Conservation (phyloP, 2,113 vertebrate genomes). For the Eolophus roseicapilla region DNA sequence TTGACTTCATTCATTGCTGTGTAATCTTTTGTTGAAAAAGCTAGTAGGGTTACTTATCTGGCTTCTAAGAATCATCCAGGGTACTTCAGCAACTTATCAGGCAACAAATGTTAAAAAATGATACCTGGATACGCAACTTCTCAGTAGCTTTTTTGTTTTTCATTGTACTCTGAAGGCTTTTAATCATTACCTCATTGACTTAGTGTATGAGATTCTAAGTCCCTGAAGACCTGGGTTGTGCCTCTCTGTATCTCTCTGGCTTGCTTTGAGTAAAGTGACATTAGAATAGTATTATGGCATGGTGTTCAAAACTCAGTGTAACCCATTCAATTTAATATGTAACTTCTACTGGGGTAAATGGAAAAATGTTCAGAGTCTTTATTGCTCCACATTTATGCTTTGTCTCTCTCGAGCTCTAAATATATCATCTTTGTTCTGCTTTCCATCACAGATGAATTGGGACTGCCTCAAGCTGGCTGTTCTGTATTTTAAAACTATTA, state of each 20-base stretch:
- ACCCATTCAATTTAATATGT: neutral
- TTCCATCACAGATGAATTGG: neutral
- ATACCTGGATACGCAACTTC: neutral
- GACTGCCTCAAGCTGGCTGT: neutral
- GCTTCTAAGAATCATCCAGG: neutral
- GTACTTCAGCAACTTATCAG: neutral
- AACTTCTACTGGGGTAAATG: neutral
- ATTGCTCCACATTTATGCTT: neutral
- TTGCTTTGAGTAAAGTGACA: neutral
- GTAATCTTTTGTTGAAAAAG: neutral
- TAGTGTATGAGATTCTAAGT: neutral
- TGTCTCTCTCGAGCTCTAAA: neutral
- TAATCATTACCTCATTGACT: neutral
- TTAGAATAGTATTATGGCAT: neutral
- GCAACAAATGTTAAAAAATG: neutral
- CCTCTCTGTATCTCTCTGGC: neutral
- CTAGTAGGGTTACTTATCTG: neutral
- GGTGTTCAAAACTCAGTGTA: neutral
- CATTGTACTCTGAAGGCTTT: neutral
- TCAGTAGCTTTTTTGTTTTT: neutral
- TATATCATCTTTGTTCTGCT: neutral
- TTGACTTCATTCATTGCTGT: neutral
- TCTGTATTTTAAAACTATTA: neutral
- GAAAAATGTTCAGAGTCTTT: neutral
- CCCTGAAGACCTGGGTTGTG: neutral